Conservation (phyloP, 1,140 invertebrate genomes). For the Caenorhabditis tropicalis region DNA sequence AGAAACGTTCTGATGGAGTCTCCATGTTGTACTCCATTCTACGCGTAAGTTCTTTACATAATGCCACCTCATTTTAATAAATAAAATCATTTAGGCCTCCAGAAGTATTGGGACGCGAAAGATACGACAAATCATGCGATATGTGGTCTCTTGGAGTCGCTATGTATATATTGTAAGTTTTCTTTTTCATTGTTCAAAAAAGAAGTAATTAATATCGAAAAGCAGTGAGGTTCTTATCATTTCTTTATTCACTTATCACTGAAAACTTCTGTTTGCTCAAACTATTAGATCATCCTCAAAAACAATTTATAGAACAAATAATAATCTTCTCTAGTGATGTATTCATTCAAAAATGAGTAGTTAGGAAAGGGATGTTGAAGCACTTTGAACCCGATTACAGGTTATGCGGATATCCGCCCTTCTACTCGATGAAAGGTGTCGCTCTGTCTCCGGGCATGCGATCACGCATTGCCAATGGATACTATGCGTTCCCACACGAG, state of each 20-base stretch:
- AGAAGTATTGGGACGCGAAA: slow-evolving; percentile 93
- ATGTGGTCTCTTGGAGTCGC: slow-evolving; percentile 97
- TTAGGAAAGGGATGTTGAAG: not conserved
- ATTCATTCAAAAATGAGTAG: not conserved
- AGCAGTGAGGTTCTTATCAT: slow-evolving; percentile 3
- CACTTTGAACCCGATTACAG: slow-evolving; percentile 73
- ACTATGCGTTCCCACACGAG: slow-evolving; percentile 92
- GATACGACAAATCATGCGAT: slow-evolving; percentile 98
- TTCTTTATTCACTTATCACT: not conserved
- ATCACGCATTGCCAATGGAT: slow-evolving; percentile 88
- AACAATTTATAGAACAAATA: not conserved
- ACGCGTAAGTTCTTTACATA: slow-evolving; percentile 80
- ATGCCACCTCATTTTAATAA: not conserved
- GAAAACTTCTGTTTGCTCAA: slow-evolving; percentile 3
- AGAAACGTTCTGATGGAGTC: slow-evolving; percentile 84
- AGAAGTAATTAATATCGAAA: too few species aligned
- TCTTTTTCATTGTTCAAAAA: slow-evolving; percentile 34
- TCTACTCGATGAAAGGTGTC: slow-evolving; percentile 93
- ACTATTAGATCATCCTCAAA: not conserved
- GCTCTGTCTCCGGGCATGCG: slow-evolving; percentile 98
- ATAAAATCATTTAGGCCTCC: slow-evolving; percentile 76
- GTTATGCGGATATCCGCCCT: slow-evolving; percentile 94
- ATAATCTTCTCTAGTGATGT: not conserved
- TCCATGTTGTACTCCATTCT: slow-evolving; percentile 97
- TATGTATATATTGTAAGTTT: slow-evolving; percentile 92